Conservation (phyloP, 2,113 vertebrate species). For the Galbula dea region DNA sequence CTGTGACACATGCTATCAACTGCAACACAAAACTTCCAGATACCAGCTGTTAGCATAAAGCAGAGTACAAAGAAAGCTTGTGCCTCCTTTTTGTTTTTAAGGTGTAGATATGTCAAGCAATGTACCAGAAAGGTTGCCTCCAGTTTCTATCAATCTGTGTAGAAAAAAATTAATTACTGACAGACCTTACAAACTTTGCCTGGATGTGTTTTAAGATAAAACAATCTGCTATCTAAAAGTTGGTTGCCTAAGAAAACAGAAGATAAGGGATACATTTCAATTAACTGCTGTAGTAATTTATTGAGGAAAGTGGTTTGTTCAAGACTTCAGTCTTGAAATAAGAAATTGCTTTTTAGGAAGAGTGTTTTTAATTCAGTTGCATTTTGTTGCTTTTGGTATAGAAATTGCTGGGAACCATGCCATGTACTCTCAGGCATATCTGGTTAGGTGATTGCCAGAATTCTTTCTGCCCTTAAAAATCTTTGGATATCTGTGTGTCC, state of each 20-base stretch:
- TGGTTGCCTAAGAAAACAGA: neutral
- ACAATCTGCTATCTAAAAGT: neutral
- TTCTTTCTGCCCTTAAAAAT: neutral
- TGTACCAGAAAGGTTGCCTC: neutral
- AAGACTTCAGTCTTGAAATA: neutral
- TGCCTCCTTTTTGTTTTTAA: neutral
- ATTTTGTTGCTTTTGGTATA: neutral
- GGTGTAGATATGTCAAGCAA: neutral
- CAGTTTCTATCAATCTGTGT: neutral
- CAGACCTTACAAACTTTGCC: neutral
- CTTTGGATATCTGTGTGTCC: neutral
- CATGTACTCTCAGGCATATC: neutral
- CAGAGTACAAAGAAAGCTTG: neutral
- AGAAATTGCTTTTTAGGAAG: neutral
- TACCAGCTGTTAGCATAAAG: neutral
- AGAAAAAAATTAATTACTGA: neutral
- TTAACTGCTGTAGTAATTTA: slow-evolving; percentile 27
- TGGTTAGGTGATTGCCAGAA: neutral
- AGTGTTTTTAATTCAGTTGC: neutral
- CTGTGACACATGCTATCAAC: neutral
- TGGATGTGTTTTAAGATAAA: neutral
- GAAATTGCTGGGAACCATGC: neutral
- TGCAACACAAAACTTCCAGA: neutral
- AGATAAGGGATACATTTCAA: neutral
- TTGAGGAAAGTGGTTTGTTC: neutral